Evolutionary conservation across 2,113 vertebrate genomes (phyloP).

Genomic region (Blennius ocellaris): DNA sequence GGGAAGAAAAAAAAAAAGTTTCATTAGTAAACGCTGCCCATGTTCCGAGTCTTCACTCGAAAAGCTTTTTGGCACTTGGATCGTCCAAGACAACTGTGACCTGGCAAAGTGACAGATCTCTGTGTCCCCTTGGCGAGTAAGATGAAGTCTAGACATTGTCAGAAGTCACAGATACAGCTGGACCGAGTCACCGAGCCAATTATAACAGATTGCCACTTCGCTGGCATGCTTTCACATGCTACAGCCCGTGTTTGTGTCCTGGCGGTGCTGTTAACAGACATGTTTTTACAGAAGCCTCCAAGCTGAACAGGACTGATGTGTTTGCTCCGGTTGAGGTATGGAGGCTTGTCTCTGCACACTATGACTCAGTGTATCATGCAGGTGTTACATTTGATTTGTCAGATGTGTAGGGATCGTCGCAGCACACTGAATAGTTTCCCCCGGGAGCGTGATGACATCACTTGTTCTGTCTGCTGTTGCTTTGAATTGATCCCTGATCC

Average conservation of each 20-base stretch:
- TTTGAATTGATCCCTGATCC: neutral
- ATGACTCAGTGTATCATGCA: conserved; percentile 45
- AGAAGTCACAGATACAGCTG: conserved; percentile 44
- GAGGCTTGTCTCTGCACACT: conserved; percentile 7
- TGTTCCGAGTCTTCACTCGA: neutral
- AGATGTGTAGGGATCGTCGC: conserved; percentile 19
- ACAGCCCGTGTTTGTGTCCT: neutral
- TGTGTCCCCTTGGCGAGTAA: conserved; percentile 47
- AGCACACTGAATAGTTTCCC: neutral
- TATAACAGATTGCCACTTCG: conserved; percentile 45
- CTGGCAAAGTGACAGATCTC: conserved; percentile 32
- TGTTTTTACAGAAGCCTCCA: conserved; percentile 45
- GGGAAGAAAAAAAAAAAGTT: no score
- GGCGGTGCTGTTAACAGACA: neutral
- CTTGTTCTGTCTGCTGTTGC: neutral
- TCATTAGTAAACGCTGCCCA: neutral
- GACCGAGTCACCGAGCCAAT: conserved; percentile 50
- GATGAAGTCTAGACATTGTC: conserved; percentile 57
- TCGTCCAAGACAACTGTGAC: conserved; percentile 26
- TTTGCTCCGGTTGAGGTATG: conserved; percentile 20
- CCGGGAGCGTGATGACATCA: neutral
- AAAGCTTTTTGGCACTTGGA: conserved; percentile 35
- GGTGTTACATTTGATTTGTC: conserved; percentile 37
- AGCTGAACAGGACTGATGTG: conserved; percentile 22
- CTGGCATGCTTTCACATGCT: conserved; percentile 13